Evolutionary conservation across 1,140 invertebrate species (phyloP), one percentile per base, ranked within the genome.

Genomic region (Phymorhynchus buccinoides): DNA sequence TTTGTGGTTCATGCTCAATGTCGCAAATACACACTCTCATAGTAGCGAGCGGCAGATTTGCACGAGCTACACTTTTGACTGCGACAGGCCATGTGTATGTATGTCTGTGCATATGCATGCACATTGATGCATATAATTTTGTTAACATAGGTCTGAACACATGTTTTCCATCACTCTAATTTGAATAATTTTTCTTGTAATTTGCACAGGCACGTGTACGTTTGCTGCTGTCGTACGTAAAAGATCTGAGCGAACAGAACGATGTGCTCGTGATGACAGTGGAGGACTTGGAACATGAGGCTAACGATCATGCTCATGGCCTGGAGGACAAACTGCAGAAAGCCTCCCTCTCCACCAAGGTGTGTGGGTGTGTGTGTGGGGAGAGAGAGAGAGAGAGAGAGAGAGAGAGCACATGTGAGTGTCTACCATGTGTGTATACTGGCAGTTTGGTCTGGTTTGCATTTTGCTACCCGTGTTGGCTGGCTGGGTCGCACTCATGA

Each of bases 161-260:
- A 62, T 62, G 12, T 6, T 27, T 62, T 27, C 14, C 22, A 62
- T 22, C 56, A 62, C n/a, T 52, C 48, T 52, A 18, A 18, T 52
- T 52, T 52, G 48, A 52, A 52, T 14, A 52, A n/a, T n/a, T n/a
- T n/a, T n/a, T n/a, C n/a, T n/a, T 14, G 56, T 62, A 4, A 22
- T 62, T 14, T 0, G 56, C 22, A 35, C 88, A 93, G 92, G 89
- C 90, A 30, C 86, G 91, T 14, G 83, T 91, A 30, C 85, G 90
- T 71, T 88, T 92, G 37, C 84, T 93, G 68, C 90, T 93, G 84
- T 90, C 91, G 0, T 93, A 93, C 87, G 91, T 93, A 1, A 92
- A 93, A 88, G 93, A 93, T 83, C 85, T 93, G 39, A 89, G 89
- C 88, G 91, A 93, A 84, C 93, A 93, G 86, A 93, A 93, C 90